A percentile compares a stretch with the other conserved stretches of the same genome.
Conservation (phyloP, 2,113 vertebrate genomes). For the Engystomops pustulosus region DNA sequence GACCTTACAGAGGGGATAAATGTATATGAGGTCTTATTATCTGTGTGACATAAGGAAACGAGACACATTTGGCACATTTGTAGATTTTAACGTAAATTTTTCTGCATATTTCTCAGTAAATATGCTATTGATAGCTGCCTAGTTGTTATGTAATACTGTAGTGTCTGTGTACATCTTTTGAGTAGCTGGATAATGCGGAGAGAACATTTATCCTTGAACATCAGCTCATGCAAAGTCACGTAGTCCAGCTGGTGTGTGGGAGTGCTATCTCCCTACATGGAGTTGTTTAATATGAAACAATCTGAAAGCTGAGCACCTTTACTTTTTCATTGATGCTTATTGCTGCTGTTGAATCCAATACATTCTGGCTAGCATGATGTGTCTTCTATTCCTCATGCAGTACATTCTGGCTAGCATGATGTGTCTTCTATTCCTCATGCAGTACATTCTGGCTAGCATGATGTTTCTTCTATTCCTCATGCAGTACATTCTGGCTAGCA, state of each 20-base stretch:
- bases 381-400: background rate
- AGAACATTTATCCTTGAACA: background rate
- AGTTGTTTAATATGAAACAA: constrained; percentile 35
- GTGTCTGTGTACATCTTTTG: background rate
- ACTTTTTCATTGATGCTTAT: background rate
- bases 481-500: too few relatives aligned
- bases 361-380: background rate
- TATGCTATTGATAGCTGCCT: background rate
- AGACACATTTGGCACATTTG: background rate
- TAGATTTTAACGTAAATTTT: too few relatives aligned
- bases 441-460: too few relatives aligned
- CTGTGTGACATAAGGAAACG: too few relatives aligned
- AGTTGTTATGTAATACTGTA: background rate
- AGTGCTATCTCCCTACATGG: constrained; percentile 23
- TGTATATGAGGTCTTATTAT: too few relatives aligned
- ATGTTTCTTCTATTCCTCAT: too few relatives aligned
- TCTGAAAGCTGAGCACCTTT: background rate
- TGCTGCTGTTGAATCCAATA: background rate
- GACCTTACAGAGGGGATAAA: background rate
- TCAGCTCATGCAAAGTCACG: background rate
- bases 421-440: too few relatives aligned
- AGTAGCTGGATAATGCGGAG: background rate
- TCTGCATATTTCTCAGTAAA: background rate
- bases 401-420: too few relatives aligned
- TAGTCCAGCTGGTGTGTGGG: constrained; percentile 35